Conservation (phyloP, 2,113 vertebrate species). For the Nipponia nippon region DNA sequence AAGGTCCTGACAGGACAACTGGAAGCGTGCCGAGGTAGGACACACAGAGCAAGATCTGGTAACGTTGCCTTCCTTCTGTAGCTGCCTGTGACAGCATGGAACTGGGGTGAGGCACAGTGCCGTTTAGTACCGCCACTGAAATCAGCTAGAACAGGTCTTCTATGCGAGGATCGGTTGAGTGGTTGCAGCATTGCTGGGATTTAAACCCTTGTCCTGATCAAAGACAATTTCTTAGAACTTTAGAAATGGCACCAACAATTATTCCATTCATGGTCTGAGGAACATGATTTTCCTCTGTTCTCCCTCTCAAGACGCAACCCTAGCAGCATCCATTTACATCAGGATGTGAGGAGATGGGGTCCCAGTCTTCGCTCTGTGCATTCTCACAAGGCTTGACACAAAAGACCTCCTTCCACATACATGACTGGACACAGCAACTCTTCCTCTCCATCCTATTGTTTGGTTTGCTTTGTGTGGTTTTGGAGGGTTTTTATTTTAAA, state of each 20-base stretch:
- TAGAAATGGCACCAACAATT: neutral
- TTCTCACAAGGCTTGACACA: neutral
- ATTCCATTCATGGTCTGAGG: neutral
- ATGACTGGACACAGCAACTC: neutral
- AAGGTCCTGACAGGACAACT: constrained; percentile 91
- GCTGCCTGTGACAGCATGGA: neutral
- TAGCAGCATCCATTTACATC: neutral
- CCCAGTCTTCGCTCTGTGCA: neutral
- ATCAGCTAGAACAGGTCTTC: neutral
- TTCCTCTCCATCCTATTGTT: neutral
- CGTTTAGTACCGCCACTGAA: neutral
- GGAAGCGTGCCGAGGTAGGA: constrained; percentile 86
- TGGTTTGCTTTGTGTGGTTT: neutral
- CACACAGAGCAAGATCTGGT: neutral
- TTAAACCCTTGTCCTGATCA: neutral
- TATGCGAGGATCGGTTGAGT: neutral
- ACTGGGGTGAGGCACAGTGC: neutral
- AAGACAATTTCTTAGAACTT: neutral
- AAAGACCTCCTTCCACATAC: neutral
- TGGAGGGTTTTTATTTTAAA: neutral
- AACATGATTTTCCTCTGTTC: neutral
- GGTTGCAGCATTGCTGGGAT: neutral
- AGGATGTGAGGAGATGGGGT: neutral
- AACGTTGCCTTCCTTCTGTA: neutral
- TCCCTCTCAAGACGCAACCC: neutral